phyloP scores from a whole-genome alignment of 2,113 vertebrate species.

The Tylochromis polylepis region DNA sequence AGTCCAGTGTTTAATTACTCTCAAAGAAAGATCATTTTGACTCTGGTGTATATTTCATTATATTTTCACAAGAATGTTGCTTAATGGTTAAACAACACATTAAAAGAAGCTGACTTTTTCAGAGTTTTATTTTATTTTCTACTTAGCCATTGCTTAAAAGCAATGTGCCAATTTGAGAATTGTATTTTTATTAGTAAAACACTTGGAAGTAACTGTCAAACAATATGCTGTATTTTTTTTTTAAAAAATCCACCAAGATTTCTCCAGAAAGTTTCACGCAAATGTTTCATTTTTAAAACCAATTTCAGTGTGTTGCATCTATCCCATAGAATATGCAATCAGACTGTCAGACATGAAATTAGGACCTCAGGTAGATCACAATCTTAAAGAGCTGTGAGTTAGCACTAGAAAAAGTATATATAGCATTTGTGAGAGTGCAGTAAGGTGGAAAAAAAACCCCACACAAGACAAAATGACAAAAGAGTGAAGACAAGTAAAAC shows the following conservation, averaged over 20 bases:
- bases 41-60: background rate
- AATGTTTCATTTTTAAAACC: background rate
- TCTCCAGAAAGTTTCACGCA: background rate
- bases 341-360: background rate
- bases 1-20: background rate
- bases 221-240: background rate
- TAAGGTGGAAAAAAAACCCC: background rate
- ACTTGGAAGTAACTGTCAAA: background rate
- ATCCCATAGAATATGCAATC: background rate
- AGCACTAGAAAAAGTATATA: background rate
- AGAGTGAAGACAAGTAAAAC: background rate
- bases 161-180: background rate
- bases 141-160: background rate
- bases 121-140: background rate
- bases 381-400: background rate
- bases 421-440: background rate
- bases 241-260: background rate
- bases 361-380: conserved; percentile 7
- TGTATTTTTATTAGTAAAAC: background rate
- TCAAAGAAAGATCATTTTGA: background rate
- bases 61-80: background rate
- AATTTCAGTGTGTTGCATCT: background rate
- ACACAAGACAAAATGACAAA: background rate
- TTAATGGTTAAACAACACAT: background rate
- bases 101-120: background rate